Evolutionary conservation across 2,888 invertebrate genomes (phyloP), one percentile per base, ranked within the genome.

Genomic region (Litoditis marina): DNA sequence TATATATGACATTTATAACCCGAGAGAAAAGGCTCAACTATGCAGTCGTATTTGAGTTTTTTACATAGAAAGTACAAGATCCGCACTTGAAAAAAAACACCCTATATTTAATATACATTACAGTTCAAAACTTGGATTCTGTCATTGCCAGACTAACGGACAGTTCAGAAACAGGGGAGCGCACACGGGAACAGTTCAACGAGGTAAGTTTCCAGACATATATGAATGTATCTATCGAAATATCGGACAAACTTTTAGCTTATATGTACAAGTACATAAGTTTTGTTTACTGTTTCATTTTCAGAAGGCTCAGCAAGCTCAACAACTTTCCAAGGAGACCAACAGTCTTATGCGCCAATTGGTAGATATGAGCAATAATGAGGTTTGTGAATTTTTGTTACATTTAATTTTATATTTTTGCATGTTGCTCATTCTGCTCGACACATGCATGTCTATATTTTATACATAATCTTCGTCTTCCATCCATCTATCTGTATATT

Each of bases 271-370:
- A 55, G 4, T 6, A n/a, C 22, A 27, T 11, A 16, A 4, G 16
- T 13, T 42, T 39, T 16, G 7, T n/a, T n/a, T n/a, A n/a, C n/a
- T n/a, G n/a, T n/a, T 13, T 27, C 13, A 11, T 22, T 58, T 69
- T 53, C 54, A 73, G 71, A 68, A 69, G 55, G 73, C 70, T 27
- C 75, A 76, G 28, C 59, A 66, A 46, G 75, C 77, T 34, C 77
- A 77, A 42, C 64, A 62, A 11, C 57, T 82, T 16, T 78, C 79
- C 36, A 74, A 78, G 63, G 65, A 71, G 32, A 80, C 78, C 22
- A 80, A 74, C 60, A 51, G 63, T 27, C 57, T 77, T 53, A 69
- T 81, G 68, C 74, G 74, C 51, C 69, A 78, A 25, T 63, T 81
- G 31, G 77, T 79, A 7, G 60, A 69, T 30, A 36, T 74, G 50